Evolutionary conservation across 35 echinoderm and acorn worm genomes (phyloP), one percentile per base, ranked within the genome.

Genomic region (Lytechinus pictus): DNA sequence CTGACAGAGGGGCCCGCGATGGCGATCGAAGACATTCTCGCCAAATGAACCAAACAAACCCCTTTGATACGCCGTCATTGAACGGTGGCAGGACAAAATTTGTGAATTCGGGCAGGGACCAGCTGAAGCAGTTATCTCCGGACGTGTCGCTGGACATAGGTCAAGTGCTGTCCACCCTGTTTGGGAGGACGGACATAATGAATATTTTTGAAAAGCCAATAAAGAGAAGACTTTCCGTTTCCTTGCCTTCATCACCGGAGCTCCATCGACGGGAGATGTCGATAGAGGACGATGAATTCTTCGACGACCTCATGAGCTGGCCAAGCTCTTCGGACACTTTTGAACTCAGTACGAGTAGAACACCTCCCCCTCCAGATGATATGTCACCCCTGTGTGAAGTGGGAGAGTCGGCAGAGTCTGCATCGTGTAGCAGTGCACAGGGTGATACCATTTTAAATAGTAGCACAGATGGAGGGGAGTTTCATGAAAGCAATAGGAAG

Each of bases 41-140:
- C 52, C 79, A 86, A 27, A 29, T 27, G 21, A 87, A 86, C 61
- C 61, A 53, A 54, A 88, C 87, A 55, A 95, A 95, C 89, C 95
- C 95, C 14, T 95, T 95, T 89, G 86, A 95, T 53, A 95, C 95
- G 54, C 86, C 95, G 12, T 27, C 33, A 4, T 66, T 95, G 86
- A 87, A 89, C 4, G 95, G 95, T 55, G 95, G 95, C 27, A 87
- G 86, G 86, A 95, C 86, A 53, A 95, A 95, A 33, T 88, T 95
- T 56, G 86, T 95, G 72, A 95, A 55, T 58, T 86, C 87, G 9
- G 95, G 87, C 2, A 8, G 72, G 54, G 95, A 95, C 8, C 87
- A 55, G 24, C 27, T 55, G 24, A 55, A 86, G 54, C 54, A 55
- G 54, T 51, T 95, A 3, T 87, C 79, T 4, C 61, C 66, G 8